Evolutionary conservation across 2,888 invertebrate genomes (phyloP).

Genomic region (Blera fallax): DNA sequence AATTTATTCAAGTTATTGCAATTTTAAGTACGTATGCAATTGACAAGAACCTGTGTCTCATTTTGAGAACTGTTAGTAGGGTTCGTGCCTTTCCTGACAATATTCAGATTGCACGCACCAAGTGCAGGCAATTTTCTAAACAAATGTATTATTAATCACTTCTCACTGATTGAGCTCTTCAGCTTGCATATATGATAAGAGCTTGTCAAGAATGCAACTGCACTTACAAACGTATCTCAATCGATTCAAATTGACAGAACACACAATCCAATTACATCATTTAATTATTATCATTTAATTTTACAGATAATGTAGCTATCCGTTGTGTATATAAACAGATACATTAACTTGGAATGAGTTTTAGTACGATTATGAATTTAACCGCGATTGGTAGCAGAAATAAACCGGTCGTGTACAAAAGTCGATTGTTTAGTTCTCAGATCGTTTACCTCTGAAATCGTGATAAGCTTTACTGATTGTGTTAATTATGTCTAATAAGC

Average conservation of each 20-base stretch:
- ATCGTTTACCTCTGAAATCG: background rate
- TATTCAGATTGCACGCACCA: background rate
- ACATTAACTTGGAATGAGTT: background rate
- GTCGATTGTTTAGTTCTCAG: no score
- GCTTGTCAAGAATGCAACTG: background rate
- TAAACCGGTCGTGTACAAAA: background rate
- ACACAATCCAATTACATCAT: background rate
- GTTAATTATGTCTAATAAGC: conserved; percentile 71
- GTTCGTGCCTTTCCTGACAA: no score
- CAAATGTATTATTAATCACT: background rate
- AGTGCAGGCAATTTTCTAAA: background rate
- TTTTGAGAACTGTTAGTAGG: background rate
- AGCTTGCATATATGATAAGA: background rate
- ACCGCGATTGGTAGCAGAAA: background rate
- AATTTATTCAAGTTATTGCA: background rate
- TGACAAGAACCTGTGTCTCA: background rate
- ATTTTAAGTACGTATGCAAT: background rate
- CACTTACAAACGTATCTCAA: background rate
- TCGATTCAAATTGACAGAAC: background rate
- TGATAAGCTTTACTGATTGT: background rate
- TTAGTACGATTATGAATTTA: conserved; percentile 15
- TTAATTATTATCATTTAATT: background rate
- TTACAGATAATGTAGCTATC: background rate
- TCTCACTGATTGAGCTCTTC: background rate
- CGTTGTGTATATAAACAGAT: background rate